These are phyloP conservation scores for Apostichopus japonicus DNA, from an alignment of 35 echinoderm and acorn worm genomes.

Conservation along the genomic window DNA sequence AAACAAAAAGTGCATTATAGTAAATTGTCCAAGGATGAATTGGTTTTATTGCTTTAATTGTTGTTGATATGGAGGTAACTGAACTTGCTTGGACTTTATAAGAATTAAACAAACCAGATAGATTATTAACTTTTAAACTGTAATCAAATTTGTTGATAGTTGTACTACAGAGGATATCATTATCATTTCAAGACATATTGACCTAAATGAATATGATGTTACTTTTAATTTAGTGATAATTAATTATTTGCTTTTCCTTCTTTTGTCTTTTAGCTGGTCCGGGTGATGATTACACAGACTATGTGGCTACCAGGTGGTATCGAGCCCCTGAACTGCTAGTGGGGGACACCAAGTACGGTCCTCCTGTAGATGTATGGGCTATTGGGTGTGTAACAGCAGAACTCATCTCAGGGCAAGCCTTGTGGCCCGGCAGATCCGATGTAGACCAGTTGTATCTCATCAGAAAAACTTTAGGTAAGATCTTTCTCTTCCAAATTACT, in stretches of 20 bases:
- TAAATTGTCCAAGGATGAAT: no score
- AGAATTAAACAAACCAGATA: no score
- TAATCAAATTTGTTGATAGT: no score
- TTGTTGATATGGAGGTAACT: no score
- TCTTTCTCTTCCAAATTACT: no score
- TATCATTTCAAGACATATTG: no score
- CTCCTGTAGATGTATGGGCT: conserved; percentile 95
- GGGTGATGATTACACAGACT: conserved; percentile 99
- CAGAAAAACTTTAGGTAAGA: conserved; percentile 96
- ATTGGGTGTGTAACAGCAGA: conserved; percentile 96
- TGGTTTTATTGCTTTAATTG: no score
- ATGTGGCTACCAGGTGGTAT: conserved; percentile 99
- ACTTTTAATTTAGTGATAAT: background rate
- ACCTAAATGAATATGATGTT: background rate
- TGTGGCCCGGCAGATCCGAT: conserved; percentile 93
- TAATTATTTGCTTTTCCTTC: conserved; percentile 24
- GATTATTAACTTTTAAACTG: no score
- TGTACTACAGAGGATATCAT: no score
- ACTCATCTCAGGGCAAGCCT: conserved; percentile 66
- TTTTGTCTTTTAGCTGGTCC: conserved; percentile 67
- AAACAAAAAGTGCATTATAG: no score
- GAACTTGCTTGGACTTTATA: no score
- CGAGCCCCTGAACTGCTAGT: conserved; percentile 93
- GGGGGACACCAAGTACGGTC: conserved; percentile 94
- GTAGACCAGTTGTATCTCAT: conserved; percentile 99